These are phyloP conservation scores for Nasalis larvatus DNA, from an alignment of 2,113 vertebrate genomes.

Conservation along the genomic window DNA sequence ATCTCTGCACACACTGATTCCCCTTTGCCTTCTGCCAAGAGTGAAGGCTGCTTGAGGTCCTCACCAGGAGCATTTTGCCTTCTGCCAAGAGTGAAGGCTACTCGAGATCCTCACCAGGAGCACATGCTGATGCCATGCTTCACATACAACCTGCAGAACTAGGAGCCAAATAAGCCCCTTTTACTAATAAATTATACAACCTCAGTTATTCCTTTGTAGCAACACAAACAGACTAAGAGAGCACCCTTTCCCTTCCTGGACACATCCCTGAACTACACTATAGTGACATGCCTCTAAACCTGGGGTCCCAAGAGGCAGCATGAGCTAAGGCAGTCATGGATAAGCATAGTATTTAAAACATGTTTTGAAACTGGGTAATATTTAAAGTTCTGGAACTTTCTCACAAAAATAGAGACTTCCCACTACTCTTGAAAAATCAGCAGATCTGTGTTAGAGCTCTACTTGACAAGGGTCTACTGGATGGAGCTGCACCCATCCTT, in stretches of 20 bases:
- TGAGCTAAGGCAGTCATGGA: background rate
- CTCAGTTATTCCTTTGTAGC: background rate
- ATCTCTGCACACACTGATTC: background rate
- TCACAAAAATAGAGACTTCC: background rate
- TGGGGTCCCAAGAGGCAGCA: background rate
- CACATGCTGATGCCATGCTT: background rate
- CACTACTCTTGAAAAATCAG: background rate
- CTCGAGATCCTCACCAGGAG: background rate
- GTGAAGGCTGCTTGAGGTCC: background rate
- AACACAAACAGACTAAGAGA: background rate
- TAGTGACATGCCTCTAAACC: background rate
- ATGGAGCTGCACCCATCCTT: accelerated
- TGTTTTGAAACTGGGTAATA: background rate
- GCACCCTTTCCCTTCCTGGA: background rate
- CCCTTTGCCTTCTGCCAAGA: background rate
- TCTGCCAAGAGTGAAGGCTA: background rate
- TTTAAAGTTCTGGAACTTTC: background rate
- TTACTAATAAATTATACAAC: background rate
- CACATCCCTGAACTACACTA: background rate
- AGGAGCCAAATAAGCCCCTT: background rate
- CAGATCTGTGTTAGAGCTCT: background rate
- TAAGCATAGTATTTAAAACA: background rate
- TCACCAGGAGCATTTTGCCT: too few species aligned
- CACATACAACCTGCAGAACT: background rate
- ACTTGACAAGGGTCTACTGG: background rate